Base-by-base conservation (phyloP, 2,888 invertebrate species). In the Antheraea yamamai region DNA sequence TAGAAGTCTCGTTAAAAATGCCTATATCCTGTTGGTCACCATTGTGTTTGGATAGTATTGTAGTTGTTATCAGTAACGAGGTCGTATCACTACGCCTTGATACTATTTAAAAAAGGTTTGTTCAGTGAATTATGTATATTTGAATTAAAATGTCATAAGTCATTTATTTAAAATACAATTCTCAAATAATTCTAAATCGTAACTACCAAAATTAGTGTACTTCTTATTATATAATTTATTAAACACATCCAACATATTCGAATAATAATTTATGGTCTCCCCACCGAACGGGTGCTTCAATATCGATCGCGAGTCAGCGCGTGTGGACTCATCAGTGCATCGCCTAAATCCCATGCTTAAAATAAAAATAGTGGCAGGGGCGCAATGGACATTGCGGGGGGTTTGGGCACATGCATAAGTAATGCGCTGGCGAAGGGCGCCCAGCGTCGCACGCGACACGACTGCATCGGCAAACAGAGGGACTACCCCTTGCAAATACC, bases 401-500 rank as follows among this genome's bases (percentile, higher is more conserved):
- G 81, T 80, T 82, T 81, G 83, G 85, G 86, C 84, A 88, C 91
- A 94, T 95, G 91, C 93, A 95, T 94, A 93, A 94, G 92, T 94
- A 93, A 94, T 94, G 91, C 92, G 91, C 82, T 83, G 86, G 87
- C 87, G 91, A 90, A 92, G 93, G 92, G 92, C 90, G 90, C 80
- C 74, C 84, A 83, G 82, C 85, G 86, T 88, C 90, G 88, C 94
- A 93, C 94, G 93, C 93, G 91, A 93, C 89, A 86, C 85, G 84
- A 81, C 84, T 83, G 86, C 89, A 84, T 81, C 84, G 87, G 88
- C 89, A 89, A 88, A 87, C 84, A 83, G 81, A 82, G 86, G 84
- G 85, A 78, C 87, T 84, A 87, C 86, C 89, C 87, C 87, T 84
- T 82, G 81, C 82, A 79, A 84, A 84, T 83, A 84, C 83, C 86